These are phyloP conservation scores for Gymnarchus niloticus DNA, from an alignment of 2,113 vertebrate species.

Conservation along the genomic window DNA sequence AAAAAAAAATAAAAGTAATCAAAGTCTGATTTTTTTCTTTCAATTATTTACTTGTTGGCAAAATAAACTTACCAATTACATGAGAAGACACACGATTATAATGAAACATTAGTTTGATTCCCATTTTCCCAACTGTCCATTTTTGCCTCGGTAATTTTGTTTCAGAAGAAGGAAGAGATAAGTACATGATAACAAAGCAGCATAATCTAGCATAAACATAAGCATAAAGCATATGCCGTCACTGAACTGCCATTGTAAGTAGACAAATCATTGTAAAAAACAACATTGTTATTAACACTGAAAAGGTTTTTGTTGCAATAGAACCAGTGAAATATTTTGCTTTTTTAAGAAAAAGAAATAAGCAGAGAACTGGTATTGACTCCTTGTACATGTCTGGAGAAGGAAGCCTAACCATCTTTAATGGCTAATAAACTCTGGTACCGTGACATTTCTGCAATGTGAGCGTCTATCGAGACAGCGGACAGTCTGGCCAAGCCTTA, in stretches of 20 bases:
- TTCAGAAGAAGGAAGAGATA: no score
- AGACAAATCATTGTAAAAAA: no score
- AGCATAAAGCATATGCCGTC: no score
- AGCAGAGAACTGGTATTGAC: conserved; percentile 22
- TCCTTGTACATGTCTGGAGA: conserved; percentile 34
- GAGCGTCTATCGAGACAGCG: conserved; percentile 54
- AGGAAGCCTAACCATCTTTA: conserved; percentile 49
- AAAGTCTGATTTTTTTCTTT: neutral
- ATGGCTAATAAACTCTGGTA: conserved; percentile 58
- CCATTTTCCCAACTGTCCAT: neutral
- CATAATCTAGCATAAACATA: no score
- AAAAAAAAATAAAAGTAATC: neutral
- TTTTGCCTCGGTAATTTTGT: no score
- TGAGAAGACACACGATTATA: neutral
- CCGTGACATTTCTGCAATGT: conserved; percentile 41
- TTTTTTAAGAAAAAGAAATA: neutral
- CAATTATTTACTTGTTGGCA: neutral
- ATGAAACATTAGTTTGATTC: neutral
- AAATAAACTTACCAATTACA: neutral
- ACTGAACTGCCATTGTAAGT: no score
- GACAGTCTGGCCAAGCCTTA: conserved; percentile 44
- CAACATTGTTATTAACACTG: neutral
- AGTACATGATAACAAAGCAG: no score
- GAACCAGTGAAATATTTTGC: neutral
- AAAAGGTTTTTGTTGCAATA: neutral